These are phyloP conservation scores for Dasypolia templi DNA, from an alignment of 2,888 invertebrate genomes.

Conservation along the genomic window DNA sequence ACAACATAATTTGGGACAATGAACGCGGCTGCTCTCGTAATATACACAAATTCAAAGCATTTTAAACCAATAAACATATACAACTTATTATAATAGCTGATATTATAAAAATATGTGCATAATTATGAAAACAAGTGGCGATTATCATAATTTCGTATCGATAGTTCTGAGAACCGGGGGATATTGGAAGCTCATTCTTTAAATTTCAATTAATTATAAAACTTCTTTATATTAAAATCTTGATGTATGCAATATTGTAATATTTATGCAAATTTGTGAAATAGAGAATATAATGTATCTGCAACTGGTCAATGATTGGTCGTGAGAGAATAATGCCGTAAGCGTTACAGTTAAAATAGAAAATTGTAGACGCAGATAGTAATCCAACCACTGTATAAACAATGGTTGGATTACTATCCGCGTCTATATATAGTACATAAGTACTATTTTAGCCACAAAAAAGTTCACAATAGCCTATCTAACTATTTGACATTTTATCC, in stretches of 20 bases:
- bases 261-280: slow-evolving; percentile 23
- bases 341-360: too few species aligned
- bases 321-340: not conserved
- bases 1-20: not conserved
- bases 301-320: not conserved
- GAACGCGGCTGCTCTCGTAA: not conserved
- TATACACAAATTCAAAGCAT: slow-evolving; percentile 12
- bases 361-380: too few species aligned
- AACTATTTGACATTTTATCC: too few species aligned
- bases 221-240: slow-evolving; percentile 15
- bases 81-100: slow-evolving; percentile 37
- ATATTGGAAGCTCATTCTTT: slow-evolving; percentile 35
- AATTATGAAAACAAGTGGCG: slow-evolving; percentile 25
- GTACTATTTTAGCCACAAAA: too few species aligned
- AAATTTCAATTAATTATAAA: slow-evolving; percentile 54
- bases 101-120: slow-evolving; percentile 54
- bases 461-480: too few species aligned
- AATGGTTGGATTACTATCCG: too few species aligned
- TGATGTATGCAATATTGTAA: not conserved
- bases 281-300: not conserved
- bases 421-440: too few species aligned
- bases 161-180: slow-evolving; percentile 44
- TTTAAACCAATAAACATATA: slow-evolving; percentile 43
- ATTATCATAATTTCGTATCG: slow-evolving; percentile 60
- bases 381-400: too few species aligned